Evolutionary conservation across 2,888 invertebrate species (phyloP).

Genomic region (Watsonalla binaria): DNA sequence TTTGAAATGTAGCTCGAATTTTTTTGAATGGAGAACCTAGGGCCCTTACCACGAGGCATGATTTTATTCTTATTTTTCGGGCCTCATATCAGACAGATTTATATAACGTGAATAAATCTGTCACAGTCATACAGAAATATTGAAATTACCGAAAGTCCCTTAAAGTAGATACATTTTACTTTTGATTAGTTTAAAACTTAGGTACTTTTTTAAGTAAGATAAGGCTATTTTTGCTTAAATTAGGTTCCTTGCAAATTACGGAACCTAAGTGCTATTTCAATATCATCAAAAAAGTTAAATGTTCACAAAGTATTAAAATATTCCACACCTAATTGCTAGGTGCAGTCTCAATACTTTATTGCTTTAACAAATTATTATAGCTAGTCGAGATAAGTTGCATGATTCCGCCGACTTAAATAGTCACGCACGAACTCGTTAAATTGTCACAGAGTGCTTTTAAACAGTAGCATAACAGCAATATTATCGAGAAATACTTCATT

Average conservation of each 20-base stretch:
- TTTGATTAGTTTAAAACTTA: no score
- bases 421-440: conserved; percentile 20
- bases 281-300: not conserved
- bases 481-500: not conserved
- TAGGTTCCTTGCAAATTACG: no score
- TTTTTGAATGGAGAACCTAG: not conserved
- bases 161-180: no score
- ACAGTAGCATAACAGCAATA: conserved; percentile 3
- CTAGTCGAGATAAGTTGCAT: conserved; percentile 34
- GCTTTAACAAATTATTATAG: conserved; percentile 45
- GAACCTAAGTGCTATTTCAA: conserved; percentile 23
- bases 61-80: no score
- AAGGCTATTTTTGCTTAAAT: no score
- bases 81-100: no score
- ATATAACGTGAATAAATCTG: no score
- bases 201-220: no score
- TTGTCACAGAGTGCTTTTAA: not conserved
- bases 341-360: conserved; percentile 49
- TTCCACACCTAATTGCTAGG: conserved; percentile 57
- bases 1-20: no score
- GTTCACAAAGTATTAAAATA: conserved; percentile 41
- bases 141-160: no score
- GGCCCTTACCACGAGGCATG: not conserved
- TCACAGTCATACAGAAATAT: no score
- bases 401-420: conserved; percentile 25